Base-by-base conservation (phyloP, 2,113 vertebrate genomes). In the Pandion haliaetus region DNA sequence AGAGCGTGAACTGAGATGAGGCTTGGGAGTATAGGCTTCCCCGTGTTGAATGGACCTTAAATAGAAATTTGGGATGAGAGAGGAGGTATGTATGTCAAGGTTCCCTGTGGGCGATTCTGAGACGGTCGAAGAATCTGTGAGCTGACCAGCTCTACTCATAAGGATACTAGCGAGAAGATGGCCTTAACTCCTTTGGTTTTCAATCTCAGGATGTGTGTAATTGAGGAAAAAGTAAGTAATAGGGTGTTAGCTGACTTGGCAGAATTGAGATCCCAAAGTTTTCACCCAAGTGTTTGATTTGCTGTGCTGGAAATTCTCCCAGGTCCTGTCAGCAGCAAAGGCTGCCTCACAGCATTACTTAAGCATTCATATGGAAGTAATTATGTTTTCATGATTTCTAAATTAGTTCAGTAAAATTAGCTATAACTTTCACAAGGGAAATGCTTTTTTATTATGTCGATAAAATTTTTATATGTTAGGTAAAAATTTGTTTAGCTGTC, bases 311-410 rank as follows among this genome's bases (percentile, higher is more conserved):
- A 83, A 82, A 61, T 96, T 92, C 96, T 97, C 63, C 91, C 86
- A 66, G 78, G 42, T n/a, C 18, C 18, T 95, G 52, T 97, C 85
- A 94, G 83, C 84, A 95, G 82, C 89, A 95, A 94, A 81, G 66
- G 52, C 84, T 97, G 88, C 81, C 88, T 97, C 66, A 59, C 31
- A 94, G 80, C 79, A 70, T 96, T 96, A 94, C 90, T 97, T 96
- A 96, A 95, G 85, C 92, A 95, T 97, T 97, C 78, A 96, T 93
- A 86, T 89, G 42, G 74, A 96, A 97, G 73, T 95, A 96, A 98
- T 98, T 98, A 96, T 92, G 38, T 97, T 98, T 98, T 97, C 82
- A 36, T 97, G 86, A 66, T 97, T 98, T 96, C 69, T 96, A 93
- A 96, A 95, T 97, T 97, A 96, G 69, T 93, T 95, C 87, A 83